Conservation (phyloP, 2,797 vertebrate genomes). For the Podargus strigoides region DNA sequence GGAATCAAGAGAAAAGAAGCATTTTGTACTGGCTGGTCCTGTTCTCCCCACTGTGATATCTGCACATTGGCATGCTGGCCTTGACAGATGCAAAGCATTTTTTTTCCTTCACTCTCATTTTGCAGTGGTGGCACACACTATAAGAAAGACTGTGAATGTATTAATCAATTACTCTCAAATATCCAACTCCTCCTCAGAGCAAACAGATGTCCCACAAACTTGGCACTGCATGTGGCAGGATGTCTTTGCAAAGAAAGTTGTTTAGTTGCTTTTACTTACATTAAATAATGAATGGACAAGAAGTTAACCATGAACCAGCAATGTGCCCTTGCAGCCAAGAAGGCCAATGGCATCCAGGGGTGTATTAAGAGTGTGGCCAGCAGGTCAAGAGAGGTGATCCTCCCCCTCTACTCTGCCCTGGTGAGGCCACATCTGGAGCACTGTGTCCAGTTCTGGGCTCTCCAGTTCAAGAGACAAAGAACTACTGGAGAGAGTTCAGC, state of each 20-base stretch:
- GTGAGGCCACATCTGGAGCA: too few species aligned
- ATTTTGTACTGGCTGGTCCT: not conserved
- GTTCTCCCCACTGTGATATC: not conserved
- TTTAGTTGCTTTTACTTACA: not conserved
- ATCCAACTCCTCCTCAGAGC: not conserved
- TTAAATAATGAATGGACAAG: not conserved
- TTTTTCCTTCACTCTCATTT: not conserved
- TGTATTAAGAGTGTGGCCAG: too few species aligned
- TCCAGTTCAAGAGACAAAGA: too few species aligned
- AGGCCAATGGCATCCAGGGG: too few species aligned
- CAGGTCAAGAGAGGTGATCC: too few species aligned
- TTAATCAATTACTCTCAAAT: not conserved
- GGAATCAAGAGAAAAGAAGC: not conserved
- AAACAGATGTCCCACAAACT: constrained; percentile 2
- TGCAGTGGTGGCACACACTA: not conserved
- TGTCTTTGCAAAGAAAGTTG: not conserved
- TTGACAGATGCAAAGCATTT: not conserved
- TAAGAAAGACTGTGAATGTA: not conserved
- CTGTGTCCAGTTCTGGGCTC: too few species aligned
- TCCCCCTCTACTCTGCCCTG: too few species aligned
- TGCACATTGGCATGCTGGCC: not conserved
- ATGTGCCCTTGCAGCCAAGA: too few species aligned
- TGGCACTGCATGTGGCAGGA: not conserved
- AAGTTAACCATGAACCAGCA: too few species aligned
- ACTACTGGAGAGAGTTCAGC: too few species aligned